phyloP scores from a whole-genome alignment of 2,113 vertebrate species.

The Saguinus midas region DNA sequence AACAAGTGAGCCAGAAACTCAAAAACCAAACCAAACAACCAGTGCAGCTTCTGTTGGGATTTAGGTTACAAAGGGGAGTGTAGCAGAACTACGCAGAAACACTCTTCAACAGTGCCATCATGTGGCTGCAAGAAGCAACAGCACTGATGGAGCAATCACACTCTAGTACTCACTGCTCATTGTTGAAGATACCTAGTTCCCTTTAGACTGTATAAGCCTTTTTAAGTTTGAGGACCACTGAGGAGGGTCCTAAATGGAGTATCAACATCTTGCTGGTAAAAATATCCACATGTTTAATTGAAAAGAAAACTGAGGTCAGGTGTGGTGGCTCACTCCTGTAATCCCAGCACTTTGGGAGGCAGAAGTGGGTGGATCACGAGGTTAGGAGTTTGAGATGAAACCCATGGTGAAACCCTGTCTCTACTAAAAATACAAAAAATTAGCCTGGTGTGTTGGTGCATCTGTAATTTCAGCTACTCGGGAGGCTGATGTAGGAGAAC shows the following conservation, averaged over 20 bases:
- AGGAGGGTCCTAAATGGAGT: not conserved
- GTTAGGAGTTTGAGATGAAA: too few relatives aligned
- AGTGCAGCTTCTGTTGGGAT: not conserved
- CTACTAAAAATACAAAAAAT: too few relatives aligned
- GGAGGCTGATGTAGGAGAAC: too few relatives aligned
- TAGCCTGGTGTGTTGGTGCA: too few relatives aligned
- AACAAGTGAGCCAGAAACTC: too few relatives aligned
- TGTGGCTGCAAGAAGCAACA: not conserved
- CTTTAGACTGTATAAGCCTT: not conserved
- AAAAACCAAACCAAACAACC: not conserved
- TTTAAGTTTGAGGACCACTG: not conserved
- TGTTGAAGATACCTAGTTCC: not conserved
- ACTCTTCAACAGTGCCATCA: not conserved
- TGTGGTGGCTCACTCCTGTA: too few relatives aligned
- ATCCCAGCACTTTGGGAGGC: too few relatives aligned
- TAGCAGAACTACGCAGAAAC: fast-evolving
- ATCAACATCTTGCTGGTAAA: not conserved
- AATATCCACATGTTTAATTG: not conserved
- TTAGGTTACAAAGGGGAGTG: not conserved
- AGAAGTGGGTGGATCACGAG: too few relatives aligned
- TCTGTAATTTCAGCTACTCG: too few relatives aligned
- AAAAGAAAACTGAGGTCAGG: not conserved
- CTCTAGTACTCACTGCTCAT: fast-evolving
- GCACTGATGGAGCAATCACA: fast-evolving
- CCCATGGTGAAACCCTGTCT: too few relatives aligned